phyloP scores from a whole-genome alignment of 2,113 vertebrate genomes.

The Chaetura pelagica region DNA sequence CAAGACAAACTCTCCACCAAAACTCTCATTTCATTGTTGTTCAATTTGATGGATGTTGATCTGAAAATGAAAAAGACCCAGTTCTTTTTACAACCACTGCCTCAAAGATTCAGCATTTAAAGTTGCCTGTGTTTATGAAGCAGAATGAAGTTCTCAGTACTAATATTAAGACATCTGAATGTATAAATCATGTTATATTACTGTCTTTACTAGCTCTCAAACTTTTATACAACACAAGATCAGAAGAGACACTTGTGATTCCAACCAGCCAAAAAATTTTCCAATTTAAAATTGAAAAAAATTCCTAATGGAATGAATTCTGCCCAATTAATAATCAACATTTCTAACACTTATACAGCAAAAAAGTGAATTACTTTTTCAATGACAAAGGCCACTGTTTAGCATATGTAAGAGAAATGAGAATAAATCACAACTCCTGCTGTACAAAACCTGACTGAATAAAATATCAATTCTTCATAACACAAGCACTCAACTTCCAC shows the following conservation, averaged over 20 bases:
- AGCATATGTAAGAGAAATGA: fast-evolving
- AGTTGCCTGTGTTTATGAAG: not conserved
- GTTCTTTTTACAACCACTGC: not conserved
- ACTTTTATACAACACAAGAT: not conserved
- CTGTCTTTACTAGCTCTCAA: not conserved
- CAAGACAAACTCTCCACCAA: not conserved
- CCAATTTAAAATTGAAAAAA: not conserved
- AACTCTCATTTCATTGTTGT: not conserved
- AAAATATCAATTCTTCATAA: not conserved
- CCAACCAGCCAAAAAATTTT: not conserved
- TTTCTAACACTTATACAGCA: not conserved
- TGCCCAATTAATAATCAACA: not conserved
- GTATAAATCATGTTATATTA: not conserved
- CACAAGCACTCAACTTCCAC: not conserved
- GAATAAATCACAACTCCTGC: not conserved
- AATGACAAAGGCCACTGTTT: not conserved
- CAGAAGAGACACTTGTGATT: not conserved
- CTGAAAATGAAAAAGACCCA: not conserved
- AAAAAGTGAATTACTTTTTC: not conserved
- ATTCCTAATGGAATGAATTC: not conserved
- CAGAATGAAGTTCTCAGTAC: not conserved
- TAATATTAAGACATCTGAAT: not conserved
- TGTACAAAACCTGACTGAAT: not conserved
- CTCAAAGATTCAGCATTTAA: not conserved
- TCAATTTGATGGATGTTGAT: not conserved